phyloP scores from a whole-genome alignment of 2,113 vertebrate species.

The human region GRCh38 chr5:86757501-86758000 shows the following conservation, averaged over 20 bases:
- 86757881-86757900: not conserved
- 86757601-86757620: not conserved
- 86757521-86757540: not conserved
- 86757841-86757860: not conserved
- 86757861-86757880: not conserved
- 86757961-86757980: not conserved
- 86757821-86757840: not conserved
- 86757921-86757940: not conserved
- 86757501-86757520: conserved; percentile 1
- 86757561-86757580: not conserved
- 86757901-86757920: not conserved
- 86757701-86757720: not conserved
- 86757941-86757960: not conserved
- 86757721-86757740: not conserved
- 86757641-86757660: not conserved
- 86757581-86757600: not conserved
- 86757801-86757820: not conserved
- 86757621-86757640: not conserved
- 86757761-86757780: not conserved
- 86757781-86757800: not conserved
- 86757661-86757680: not conserved
- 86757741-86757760: not conserved
- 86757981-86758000: not conserved
- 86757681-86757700: not conserved
- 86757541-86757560: not conserved